phyloP scores from a whole-genome alignment of 2,113 vertebrate genomes.

The Acrocephalus kingi region DNA sequence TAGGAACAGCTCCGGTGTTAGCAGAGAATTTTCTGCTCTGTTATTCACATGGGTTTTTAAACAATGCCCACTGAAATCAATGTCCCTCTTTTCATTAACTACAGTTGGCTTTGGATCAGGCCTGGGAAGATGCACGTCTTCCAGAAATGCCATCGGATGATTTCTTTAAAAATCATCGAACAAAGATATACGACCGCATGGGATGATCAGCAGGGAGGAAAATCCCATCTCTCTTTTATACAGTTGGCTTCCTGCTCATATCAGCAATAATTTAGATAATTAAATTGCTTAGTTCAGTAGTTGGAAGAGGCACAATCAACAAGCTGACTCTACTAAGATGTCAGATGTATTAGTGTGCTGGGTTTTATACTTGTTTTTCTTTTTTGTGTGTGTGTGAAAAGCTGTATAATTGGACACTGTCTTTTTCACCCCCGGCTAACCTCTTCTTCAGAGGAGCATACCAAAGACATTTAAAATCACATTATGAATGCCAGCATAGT shows the following conservation, averaged over 20 bases:
- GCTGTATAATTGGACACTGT: constrained; percentile 20
- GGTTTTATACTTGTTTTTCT: background rate
- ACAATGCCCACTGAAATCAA: background rate
- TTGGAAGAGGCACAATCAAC: constrained; percentile 18
- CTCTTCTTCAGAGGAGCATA: constrained; percentile 6
- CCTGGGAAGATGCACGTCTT: constrained; percentile 1
- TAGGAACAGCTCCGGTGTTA: background rate
- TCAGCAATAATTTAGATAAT: constrained; percentile 61
- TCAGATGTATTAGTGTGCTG: constrained; percentile 26
- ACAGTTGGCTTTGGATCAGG: constrained; percentile 4
- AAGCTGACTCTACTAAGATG: constrained; percentile 29
- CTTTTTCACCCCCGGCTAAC: constrained; percentile 30
- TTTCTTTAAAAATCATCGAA: background rate
- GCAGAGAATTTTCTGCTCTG: constrained; percentile 2
- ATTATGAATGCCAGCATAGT: constrained; percentile 31
- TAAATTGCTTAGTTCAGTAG: constrained; percentile 60
- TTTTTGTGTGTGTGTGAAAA: background rate
- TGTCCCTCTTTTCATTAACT: constrained; percentile 19
- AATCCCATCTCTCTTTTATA: constrained; percentile 18
- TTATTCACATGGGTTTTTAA: constrained; percentile 18
- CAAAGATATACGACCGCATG: background rate
- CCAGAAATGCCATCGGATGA: background rate
- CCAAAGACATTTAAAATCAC: constrained; percentile 42
- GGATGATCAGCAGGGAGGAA: background rate
- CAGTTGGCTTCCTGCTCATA: constrained; percentile 50